Conservation (phyloP, 2,113 vertebrate genomes). For the Atlantisia rogersi region DNA sequence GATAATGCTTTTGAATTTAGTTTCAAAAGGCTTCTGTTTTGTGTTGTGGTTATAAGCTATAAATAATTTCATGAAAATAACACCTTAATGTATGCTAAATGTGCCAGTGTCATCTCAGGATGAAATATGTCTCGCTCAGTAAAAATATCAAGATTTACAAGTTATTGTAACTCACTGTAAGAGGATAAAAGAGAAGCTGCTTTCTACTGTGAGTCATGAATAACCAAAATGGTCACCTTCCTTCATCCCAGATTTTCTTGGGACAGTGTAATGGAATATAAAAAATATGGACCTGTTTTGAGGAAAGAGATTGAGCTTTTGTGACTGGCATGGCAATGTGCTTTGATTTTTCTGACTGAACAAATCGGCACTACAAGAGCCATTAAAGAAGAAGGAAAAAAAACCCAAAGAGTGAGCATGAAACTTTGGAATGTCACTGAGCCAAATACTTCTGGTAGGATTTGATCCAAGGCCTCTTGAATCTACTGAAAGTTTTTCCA, state of each 20-base stretch:
- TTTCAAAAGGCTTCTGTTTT: background rate
- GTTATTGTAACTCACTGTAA: background rate
- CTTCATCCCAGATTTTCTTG: slow-evolving; percentile 2
- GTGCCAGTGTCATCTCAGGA: background rate
- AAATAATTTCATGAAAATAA: background rate
- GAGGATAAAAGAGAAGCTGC: background rate
- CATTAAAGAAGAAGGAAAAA: background rate
- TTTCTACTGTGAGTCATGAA: background rate
- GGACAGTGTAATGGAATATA: background rate
- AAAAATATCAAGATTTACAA: background rate
- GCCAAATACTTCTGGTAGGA: slow-evolving; percentile 48
- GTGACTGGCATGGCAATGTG: background rate
- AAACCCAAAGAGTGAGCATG: background rate
- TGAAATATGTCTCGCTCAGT: background rate
- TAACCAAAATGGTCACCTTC: background rate
- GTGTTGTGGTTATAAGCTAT: background rate
- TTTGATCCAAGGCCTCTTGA: slow-evolving; percentile 35
- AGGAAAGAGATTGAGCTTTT: slow-evolving; percentile 13
- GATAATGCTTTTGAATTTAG: background rate
- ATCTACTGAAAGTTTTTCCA: slow-evolving; percentile 30
- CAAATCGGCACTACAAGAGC: slow-evolving; percentile 13
- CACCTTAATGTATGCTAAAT: background rate
- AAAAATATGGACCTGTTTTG: background rate
- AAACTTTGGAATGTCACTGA: slow-evolving; percentile 8
- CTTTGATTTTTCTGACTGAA: slow-evolving; percentile 50